These are phyloP conservation scores for Murina feae DNA, from an alignment of 2,113 vertebrate genomes.

Conservation along the genomic window DNA sequence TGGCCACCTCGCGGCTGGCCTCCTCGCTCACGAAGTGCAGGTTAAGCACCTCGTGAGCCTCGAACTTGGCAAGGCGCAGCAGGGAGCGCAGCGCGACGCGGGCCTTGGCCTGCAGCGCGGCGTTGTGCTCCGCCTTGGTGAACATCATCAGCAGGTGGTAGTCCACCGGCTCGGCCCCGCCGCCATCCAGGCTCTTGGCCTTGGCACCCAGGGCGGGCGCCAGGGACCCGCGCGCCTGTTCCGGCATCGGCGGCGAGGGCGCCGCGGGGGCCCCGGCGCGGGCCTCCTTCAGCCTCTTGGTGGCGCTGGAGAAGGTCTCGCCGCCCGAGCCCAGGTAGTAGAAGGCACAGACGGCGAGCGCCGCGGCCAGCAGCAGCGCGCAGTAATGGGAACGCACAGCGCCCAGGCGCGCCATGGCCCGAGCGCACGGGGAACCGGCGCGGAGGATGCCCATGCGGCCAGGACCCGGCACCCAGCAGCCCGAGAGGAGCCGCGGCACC, in stretches of 20 bases:
- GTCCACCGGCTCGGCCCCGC: slow-evolving; percentile 56
- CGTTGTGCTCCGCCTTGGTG: slow-evolving; percentile 89
- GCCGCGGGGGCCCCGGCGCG: slow-evolving; percentile 76
- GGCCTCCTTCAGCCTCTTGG: slow-evolving; percentile 87
- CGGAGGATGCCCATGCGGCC: slow-evolving; percentile 20
- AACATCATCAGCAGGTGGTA: slow-evolving; percentile 94
- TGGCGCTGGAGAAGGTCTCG: slow-evolving; percentile 93
- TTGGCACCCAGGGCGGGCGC: slow-evolving; percentile 76
- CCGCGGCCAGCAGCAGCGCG: slow-evolving; percentile 84
- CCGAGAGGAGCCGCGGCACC: accelerated
- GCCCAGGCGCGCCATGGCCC: slow-evolving; percentile 59
- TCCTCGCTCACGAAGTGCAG: slow-evolving; percentile 85
- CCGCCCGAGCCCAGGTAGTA: slow-evolving; percentile 92
- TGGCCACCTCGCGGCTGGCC: slow-evolving; percentile 85
- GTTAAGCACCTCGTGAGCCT: slow-evolving; percentile 73
- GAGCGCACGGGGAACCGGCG: slow-evolving; percentile 26
- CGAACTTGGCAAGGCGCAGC: slow-evolving; percentile 76
- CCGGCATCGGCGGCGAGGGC: slow-evolving; percentile 22
- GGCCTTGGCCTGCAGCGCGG: slow-evolving; percentile 78
- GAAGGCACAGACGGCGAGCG: slow-evolving; percentile 90
- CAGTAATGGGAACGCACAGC: slow-evolving; percentile 72
- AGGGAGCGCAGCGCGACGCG: slow-evolving; percentile 78
- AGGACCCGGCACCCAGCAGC: neutral
- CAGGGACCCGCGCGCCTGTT: slow-evolving; percentile 7
- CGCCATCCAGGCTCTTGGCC: slow-evolving; percentile 62